These are phyloP conservation scores for Nixonia krombeini DNA, from an alignment of 1,140 invertebrate genomes.

Conservation along the genomic window DNA sequence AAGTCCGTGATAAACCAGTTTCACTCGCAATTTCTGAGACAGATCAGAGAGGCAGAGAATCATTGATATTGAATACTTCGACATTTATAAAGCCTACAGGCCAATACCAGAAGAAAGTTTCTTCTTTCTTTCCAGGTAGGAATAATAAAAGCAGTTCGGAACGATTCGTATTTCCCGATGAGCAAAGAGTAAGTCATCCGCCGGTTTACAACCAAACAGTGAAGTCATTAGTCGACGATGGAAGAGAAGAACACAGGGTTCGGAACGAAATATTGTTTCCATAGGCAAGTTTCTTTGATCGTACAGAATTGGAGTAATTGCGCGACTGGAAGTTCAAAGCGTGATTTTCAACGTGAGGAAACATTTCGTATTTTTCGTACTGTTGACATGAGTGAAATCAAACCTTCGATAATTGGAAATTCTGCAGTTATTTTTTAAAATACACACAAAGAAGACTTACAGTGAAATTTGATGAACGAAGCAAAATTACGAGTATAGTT, in stretches of 20 bases:
- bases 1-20: background rate
- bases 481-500: no score
- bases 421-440: no score
- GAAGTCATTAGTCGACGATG: background rate
- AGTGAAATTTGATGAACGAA: no score
- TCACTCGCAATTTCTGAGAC: background rate
- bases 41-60: background rate
- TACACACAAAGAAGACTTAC: no score
- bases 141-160: conserved; percentile 10
- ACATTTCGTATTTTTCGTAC: no score
- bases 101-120: conserved; percentile 2
- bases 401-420: no score
- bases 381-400: no score
- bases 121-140: conserved; percentile 26
- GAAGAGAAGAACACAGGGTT: background rate
- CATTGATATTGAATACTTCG: background rate
- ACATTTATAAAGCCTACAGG: background rate
- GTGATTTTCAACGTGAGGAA: no score
- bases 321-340: no score
- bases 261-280: background rate
- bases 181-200: conserved; percentile 12
- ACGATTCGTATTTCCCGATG: conserved; percentile 48
- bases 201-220: background rate
- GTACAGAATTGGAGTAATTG: no score
- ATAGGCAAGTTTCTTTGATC: background rate